phyloP scores from a whole-genome alignment of 2,797 vertebrate genomes.

The Petrocephalus sullivani region DNA sequence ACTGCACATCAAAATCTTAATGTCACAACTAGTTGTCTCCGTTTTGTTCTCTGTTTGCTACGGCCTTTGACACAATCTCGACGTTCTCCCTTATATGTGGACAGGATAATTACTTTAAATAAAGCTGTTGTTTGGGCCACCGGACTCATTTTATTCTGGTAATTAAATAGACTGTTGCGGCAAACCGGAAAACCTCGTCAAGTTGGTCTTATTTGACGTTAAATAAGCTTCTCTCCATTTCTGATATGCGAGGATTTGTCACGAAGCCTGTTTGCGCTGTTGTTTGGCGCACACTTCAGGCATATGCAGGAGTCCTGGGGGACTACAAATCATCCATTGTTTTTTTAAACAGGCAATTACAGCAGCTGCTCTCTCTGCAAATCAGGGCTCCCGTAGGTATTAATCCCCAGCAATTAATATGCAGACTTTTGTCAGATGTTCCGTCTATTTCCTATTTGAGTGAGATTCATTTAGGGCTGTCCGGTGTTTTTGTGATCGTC shows the following conservation, averaged over 20 bases:
- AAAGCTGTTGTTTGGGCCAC: conserved; percentile 54
- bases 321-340: conserved; percentile 41
- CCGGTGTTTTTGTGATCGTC: conserved; percentile 51
- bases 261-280: not conserved
- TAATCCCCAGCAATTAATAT: conserved; percentile 60
- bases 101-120: conserved; percentile 38
- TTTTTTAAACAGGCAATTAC: conserved; percentile 45
- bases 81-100: conserved; percentile 50
- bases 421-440: conserved; percentile 47
- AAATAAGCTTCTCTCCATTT: conserved; percentile 35
- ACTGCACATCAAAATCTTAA: conserved; percentile 39
- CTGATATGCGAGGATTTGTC: not conserved
- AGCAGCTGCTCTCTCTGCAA: conserved; percentile 27
- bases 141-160: conserved; percentile 37
- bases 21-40: conserved; percentile 30
- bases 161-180: conserved; percentile 43
- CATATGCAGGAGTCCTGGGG: conserved; percentile 35
- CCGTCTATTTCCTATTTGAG: conserved; percentile 57
- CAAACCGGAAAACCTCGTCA: conserved; percentile 47
- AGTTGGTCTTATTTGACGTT: conserved; percentile 51
- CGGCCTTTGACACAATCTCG: conserved; percentile 47
- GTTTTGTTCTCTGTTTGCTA: conserved; percentile 37
- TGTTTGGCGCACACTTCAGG: conserved; percentile 20
- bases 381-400: conserved; percentile 50
- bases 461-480: conserved; percentile 58